Conservation (phyloP, 2,113 vertebrate genomes). For the Furnarius figulus region DNA sequence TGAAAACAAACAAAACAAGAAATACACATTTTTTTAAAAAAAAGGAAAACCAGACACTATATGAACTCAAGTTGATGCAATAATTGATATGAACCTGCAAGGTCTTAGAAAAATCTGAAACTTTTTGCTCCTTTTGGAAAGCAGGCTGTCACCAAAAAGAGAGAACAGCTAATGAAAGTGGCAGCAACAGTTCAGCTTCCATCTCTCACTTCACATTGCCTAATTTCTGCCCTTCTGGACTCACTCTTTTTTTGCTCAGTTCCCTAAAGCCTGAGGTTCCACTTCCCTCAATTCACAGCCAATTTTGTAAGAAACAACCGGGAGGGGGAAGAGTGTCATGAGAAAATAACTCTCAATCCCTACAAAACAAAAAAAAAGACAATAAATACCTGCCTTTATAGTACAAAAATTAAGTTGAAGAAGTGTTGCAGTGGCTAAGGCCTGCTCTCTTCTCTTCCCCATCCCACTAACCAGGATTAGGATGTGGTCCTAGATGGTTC, state of each 20-base stretch:
- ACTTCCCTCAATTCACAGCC: background rate
- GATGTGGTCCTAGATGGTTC: background rate
- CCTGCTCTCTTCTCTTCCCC: background rate
- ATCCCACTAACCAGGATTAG: background rate
- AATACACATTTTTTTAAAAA: background rate
- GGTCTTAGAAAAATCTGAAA: background rate
- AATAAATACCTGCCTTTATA: background rate
- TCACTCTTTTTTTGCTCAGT: background rate
- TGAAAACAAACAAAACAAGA: background rate
- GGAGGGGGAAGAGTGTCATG: background rate
- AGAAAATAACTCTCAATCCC: background rate
- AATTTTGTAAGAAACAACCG: background rate
- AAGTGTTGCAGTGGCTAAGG: background rate
- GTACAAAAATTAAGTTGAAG: background rate
- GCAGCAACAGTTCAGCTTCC: slow-evolving; percentile 3
- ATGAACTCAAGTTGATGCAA: background rate
- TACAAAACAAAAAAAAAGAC: background rate
- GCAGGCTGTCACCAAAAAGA: background rate
- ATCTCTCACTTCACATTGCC: slow-evolving; percentile 32
- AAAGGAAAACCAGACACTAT: background rate
- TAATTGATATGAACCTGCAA: background rate
- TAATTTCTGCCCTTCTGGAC: background rate
- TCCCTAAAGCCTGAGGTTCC: background rate
- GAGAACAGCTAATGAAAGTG: background rate
- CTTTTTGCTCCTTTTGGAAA: background rate